These are phyloP conservation scores for Megathymus violae DNA, from an alignment of 1,140 invertebrate species.

Conservation along the genomic window DNA sequence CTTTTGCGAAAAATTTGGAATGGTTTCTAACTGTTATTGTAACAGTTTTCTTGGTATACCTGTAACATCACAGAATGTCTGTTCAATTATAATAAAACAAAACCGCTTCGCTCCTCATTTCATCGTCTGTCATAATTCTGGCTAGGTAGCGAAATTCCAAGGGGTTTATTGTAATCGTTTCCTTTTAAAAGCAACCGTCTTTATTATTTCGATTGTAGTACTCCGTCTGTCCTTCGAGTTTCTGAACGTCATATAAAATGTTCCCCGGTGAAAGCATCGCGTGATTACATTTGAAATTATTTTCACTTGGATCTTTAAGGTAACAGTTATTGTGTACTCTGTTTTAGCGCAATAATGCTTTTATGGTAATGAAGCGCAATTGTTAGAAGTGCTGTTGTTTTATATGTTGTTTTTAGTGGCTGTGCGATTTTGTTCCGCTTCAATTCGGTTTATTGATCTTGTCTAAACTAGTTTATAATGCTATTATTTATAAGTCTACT, in stretches of 20 bases:
- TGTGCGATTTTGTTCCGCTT: constrained; percentile 4
- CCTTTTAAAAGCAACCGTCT: neutral
- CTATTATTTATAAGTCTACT: too few relatives aligned
- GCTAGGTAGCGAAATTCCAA: constrained; percentile 4
- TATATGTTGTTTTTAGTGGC: neutral
- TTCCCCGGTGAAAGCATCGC: constrained; percentile 11
- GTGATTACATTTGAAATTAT: constrained; percentile 20
- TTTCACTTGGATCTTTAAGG: neutral
- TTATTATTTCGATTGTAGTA: constrained; percentile 1
- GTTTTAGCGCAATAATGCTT: constrained; percentile 3
- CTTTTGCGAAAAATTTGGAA: too few relatives aligned
- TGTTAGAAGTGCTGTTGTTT: too few relatives aligned
- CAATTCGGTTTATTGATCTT: too few relatives aligned
- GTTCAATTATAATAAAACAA: neutral
- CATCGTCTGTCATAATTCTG: neutral
- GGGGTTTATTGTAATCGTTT: constrained; percentile 2
- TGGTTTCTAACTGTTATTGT: too few relatives aligned
- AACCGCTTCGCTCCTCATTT: neutral
- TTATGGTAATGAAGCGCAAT: too few relatives aligned
- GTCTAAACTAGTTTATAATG: too few relatives aligned
- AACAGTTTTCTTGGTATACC: too few relatives aligned
- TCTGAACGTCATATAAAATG: constrained; percentile 5
- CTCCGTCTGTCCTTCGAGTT: constrained; percentile 5
- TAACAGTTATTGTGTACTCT: neutral
- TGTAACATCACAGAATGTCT: neutral